Conservation (phyloP, 1,140 invertebrate genomes). For the Drosophila quadrilineata region DNA sequence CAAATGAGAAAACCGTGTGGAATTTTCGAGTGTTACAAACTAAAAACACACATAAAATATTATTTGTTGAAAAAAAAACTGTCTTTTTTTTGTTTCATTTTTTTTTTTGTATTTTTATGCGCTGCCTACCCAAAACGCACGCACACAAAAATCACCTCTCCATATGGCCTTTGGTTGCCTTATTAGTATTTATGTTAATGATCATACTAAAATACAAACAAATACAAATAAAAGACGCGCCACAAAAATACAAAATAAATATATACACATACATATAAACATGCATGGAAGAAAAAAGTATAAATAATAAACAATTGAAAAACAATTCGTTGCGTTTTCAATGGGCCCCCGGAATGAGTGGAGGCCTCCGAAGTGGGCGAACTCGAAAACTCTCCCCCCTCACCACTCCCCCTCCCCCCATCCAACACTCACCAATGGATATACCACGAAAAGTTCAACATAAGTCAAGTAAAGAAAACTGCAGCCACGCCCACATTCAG, state of each 20-base stretch:
- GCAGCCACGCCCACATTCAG: too few relatives aligned
- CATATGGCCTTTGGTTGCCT: conserved; percentile 52
- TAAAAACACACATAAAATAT: conserved; percentile 5
- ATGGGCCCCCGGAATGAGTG: neutral
- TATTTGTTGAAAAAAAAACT: neutral
- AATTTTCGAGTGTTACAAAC: conserved; percentile 52
- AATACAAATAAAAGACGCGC: neutral
- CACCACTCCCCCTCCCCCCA: too few relatives aligned
- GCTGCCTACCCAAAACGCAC: conserved; percentile 40
- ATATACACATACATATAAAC: neutral
- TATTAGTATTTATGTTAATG: conserved; percentile 75
- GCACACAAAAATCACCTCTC: conserved; percentile 32
- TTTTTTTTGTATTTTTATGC: conserved; percentile 29
- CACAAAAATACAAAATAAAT: neutral
- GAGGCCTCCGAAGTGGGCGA: conserved; percentile 20
- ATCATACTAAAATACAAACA: conserved; percentile 63
- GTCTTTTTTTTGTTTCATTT: conserved; percentile 15
- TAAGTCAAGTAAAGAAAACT: too few relatives aligned
- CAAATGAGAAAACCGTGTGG: too few relatives aligned
- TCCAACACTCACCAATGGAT: neutral
- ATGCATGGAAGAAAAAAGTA: conserved; percentile 9
- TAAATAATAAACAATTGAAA: conserved; percentile 34
- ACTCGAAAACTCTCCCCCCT: conserved; percentile 38
- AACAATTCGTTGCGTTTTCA: conserved; percentile 46
- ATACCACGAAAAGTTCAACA: neutral